These are phyloP conservation scores for Collichthys lucidus DNA, from an alignment of 2,113 vertebrate species.

Conservation along the genomic window DNA sequence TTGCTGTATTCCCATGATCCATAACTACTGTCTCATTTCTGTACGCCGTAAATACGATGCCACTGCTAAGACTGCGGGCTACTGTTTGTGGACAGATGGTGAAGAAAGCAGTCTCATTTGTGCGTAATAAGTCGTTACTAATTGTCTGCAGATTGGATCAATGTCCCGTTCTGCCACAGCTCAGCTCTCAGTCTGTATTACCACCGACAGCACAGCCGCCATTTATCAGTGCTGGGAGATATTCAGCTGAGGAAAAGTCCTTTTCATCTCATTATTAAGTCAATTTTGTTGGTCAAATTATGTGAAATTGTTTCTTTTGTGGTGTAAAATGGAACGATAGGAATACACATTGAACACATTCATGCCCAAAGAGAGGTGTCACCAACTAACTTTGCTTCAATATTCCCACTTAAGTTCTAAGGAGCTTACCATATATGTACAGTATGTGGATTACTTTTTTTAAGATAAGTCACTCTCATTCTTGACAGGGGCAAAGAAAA, in stretches of 20 bases:
- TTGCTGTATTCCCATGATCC: background rate
- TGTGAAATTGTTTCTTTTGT: slow-evolving; percentile 24
- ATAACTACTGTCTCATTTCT: slow-evolving; percentile 11
- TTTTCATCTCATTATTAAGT: slow-evolving; percentile 33
- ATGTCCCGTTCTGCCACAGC: slow-evolving; percentile 63
- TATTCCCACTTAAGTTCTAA: slow-evolving; percentile 27
- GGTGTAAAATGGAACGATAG: slow-evolving; percentile 17
- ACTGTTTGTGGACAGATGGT: slow-evolving; percentile 66
- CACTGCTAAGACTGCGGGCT: slow-evolving; percentile 30
- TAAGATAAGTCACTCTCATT: slow-evolving; percentile 28
- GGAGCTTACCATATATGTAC: slow-evolving; percentile 12
- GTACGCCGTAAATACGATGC: slow-evolving; percentile 14
- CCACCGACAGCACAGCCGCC: slow-evolving; percentile 3
- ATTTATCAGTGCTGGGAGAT: slow-evolving; percentile 45
- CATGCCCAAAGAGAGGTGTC: background rate
- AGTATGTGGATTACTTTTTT: slow-evolving; percentile 22
- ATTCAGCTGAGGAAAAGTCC: slow-evolving; percentile 27
- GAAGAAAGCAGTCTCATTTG: slow-evolving; percentile 66
- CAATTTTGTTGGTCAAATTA: slow-evolving; percentile 31
- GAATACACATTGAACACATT: background rate
- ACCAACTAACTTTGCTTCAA: background rate
- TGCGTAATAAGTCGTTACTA: slow-evolving; percentile 80
- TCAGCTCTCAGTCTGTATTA: slow-evolving; percentile 43
- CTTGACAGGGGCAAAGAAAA: slow-evolving; percentile 10
- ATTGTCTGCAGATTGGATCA: slow-evolving; percentile 79